These are phyloP conservation scores for Hydractinia symbiolongicarpus DNA, from an alignment of 30 jellyfish, hydroid and myxozoan genomes.

Conservation along the genomic window DNA sequence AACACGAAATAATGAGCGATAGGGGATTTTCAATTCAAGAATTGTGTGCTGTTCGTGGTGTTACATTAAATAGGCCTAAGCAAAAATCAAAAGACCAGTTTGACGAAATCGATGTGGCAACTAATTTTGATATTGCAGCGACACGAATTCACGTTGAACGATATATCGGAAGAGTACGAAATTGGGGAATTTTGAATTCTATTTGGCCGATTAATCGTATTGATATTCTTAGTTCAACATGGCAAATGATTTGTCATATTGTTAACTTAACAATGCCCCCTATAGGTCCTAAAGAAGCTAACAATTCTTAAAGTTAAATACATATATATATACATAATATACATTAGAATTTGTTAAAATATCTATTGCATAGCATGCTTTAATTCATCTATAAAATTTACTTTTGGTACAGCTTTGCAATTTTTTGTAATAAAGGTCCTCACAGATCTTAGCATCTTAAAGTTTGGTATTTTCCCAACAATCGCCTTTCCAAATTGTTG, in stretches of 20 bases:
- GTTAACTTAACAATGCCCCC: slow-evolving; percentile 45
- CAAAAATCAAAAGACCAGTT: slow-evolving; percentile 42
- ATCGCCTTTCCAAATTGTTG: no score
- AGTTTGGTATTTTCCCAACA: no score
- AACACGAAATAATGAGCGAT: slow-evolving; percentile 48
- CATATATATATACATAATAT: no score
- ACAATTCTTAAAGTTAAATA: no score
- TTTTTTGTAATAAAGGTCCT: no score
- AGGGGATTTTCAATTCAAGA: slow-evolving; percentile 48
- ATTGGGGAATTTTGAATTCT: no score
- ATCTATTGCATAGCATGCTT: no score
- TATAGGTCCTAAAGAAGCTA: slow-evolving; percentile 42
- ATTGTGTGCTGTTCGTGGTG: slow-evolving; percentile 29
- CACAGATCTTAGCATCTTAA: no score
- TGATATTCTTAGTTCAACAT: slow-evolving; percentile 31
- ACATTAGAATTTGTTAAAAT: no score
- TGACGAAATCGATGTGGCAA: slow-evolving; percentile 29
- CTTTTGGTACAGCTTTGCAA: no score
- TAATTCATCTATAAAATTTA: no score
- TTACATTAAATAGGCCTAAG: slow-evolving; percentile 40
- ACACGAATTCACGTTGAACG: slow-evolving; percentile 52
- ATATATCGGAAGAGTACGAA: slow-evolving; percentile 38
- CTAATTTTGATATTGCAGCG: slow-evolving; percentile 46
- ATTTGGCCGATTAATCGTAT: no score
- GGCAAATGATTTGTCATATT: slow-evolving; percentile 53